Base-by-base conservation (phyloP, 92 coral and sea anemone species). In the Parazoanthus swiftii region DNA sequence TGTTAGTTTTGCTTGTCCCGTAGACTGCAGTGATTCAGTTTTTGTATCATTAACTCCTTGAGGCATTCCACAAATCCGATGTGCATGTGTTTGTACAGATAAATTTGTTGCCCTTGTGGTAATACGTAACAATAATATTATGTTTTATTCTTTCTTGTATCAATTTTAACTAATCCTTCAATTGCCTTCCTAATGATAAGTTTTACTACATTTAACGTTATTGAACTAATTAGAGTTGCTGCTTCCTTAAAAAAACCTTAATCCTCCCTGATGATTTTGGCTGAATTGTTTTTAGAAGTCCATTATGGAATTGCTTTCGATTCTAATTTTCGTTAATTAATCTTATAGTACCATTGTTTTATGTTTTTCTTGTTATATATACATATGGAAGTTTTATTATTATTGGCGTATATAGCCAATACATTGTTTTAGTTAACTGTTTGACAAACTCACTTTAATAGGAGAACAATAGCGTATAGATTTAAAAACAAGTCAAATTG, bases 11-110 rank as follows among this genome's bases (percentile, higher is more conserved):
- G 65, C 46, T 42, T 39, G 76, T 66, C 54, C 58, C 13, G 37
- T 63, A 14, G 36, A 48, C 20, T 63, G 70, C 70, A 63, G 70
- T 21, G 70, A 23, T 66, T 82, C 23, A 67, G 23, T 82, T 82
- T 33, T 76, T 76, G n/a, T 76, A 7, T 76, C 54, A 76, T 76
- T 76, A 51, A 76, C 42, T 82, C 51, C 76, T 66, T 23, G 76
- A 82, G 77, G 86, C 86, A 26, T 25, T 23, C 51, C 18, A 18
- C 15, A 42, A 20, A 37, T 76, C 26, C 29, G 48, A 39, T 36
- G n/a, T 36, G 54, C 73, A 66, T 81, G 74, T 18, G 35, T 59
- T 77, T 63, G 33, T 48, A 37, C 9, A 20, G 75, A 36, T 51
- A 82, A 63, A 63, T 63, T 6, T 7, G 14, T 82, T 65, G 63